Base-by-base conservation (phyloP, 2,888 invertebrate species). In the Diplazon laetatorius region DNA sequence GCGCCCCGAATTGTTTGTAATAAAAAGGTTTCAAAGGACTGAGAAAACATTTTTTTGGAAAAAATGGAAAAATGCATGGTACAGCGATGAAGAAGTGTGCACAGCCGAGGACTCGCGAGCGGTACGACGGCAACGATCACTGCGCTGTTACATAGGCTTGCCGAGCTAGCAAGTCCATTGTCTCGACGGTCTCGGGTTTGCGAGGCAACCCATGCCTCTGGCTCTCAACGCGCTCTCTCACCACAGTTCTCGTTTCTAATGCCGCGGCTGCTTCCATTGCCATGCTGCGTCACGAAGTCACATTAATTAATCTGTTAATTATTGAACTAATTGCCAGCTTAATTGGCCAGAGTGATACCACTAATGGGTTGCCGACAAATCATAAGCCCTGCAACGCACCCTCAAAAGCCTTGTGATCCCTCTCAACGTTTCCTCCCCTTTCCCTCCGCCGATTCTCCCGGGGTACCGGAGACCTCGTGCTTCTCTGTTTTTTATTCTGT, bases 311-410 rank as follows among this genome's bases (percentile, higher is more conserved):
- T 85, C 82, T 80, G 74, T 76, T 84, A 86, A 87, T 86, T 85
- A 87, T 87, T 85, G 83, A 87, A 85, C 83, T 89, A 87, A 88
- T 89, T 88, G 89, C 83, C 76, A 83, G 82, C 82, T 85, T 85
- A 86, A 87, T 88, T 85, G 87, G 84, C 83, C 79, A 76, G 60
- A 55, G 59, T 46, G 37, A 44, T 44, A 18, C 57, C n/a, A 37
- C 18, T 60, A 18, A 65, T 25, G 42, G 14, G 65, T 25, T 50
- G 39, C 46, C 62, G 50, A 14, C 20, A 37, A 55, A 52, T 20
- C 62, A 57, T 30, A 70, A 42, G 37, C 57, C 48, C 25, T 8
- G 22, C 16, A 70, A 63, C 63, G 22, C 35, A 55, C 12, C 37
- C 46, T 35, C 55, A 20, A 37, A 37, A 25, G 30, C 25, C 39